Evolutionary conservation across 2,113 vertebrate genomes (phyloP).

Genomic region (Numenius arquata): DNA sequence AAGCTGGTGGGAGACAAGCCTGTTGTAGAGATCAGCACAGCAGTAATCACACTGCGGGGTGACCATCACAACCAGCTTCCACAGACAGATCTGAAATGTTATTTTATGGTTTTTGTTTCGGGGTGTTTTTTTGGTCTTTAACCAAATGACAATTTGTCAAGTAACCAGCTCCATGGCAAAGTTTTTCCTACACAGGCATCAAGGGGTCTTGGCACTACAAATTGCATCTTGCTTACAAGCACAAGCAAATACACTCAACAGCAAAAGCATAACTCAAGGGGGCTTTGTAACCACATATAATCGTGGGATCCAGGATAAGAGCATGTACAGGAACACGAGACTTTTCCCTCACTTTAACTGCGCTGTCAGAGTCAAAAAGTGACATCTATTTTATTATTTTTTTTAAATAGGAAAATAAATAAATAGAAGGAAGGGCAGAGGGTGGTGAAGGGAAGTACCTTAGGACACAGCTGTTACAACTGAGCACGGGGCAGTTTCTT

Average conservation of each 20-base stretch:
- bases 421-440: background rate
- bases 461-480: background rate
- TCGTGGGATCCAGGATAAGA: rapidly evolving
- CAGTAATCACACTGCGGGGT: background rate
- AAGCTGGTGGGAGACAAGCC: background rate
- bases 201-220: background rate
- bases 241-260: background rate
- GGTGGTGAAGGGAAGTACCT: background rate
- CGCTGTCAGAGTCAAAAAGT: background rate
- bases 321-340: background rate
- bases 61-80: background rate
- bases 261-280: background rate
- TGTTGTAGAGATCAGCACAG: background rate
- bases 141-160: background rate
- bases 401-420: background rate
- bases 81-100: background rate
- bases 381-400: background rate
- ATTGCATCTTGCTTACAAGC: background rate
- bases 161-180: background rate
- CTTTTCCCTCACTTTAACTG: background rate
- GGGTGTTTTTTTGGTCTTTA: background rate
- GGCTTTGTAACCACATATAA: background rate
- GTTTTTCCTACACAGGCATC: background rate
- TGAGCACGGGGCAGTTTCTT: rapidly evolving
- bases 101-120: background rate